These are phyloP conservation scores for Eupsittula cactorum DNA, from an alignment of 2,113 vertebrate genomes.

Conservation along the genomic window DNA sequence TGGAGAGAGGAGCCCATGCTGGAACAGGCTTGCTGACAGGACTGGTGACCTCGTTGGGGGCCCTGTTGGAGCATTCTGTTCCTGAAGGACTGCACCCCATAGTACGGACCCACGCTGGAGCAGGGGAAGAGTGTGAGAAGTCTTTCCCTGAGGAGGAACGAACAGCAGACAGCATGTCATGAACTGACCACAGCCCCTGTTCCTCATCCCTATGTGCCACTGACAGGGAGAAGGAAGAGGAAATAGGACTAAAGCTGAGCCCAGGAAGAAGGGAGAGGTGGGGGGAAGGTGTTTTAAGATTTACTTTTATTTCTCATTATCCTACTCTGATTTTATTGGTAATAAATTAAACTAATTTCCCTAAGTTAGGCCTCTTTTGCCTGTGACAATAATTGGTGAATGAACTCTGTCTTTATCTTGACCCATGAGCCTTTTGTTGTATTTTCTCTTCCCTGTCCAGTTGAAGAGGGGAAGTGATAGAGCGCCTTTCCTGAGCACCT, in stretches of 20 bases:
- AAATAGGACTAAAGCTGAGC: not conserved
- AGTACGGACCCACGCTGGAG: not conserved
- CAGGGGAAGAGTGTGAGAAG: no score
- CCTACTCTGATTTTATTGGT: not conserved
- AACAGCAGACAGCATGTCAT: not conserved
- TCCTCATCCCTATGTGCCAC: rapidly evolving
- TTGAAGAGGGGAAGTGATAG: not conserved
- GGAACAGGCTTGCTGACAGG: not conserved
- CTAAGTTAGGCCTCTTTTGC: not conserved
- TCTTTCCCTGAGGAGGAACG: not conserved
- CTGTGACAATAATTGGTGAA: not conserved
- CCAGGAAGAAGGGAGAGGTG: not conserved
- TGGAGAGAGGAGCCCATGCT: not conserved
- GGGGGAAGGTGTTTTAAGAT: not conserved
- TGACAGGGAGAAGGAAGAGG: not conserved
- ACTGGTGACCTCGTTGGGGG: not conserved
- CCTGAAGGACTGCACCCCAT: not conserved
- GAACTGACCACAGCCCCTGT: rapidly evolving
- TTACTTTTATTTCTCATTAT: not conserved
- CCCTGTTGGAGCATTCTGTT: not conserved
- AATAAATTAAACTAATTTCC: not conserved
- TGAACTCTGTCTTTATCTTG: not conserved
- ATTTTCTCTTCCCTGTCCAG: not conserved
- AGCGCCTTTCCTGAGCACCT: not conserved
- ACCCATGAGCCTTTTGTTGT: not conserved